phyloP scores from a whole-genome alignment of 2,888 invertebrate genomes.

The Melinopterus prodromus region DNA sequence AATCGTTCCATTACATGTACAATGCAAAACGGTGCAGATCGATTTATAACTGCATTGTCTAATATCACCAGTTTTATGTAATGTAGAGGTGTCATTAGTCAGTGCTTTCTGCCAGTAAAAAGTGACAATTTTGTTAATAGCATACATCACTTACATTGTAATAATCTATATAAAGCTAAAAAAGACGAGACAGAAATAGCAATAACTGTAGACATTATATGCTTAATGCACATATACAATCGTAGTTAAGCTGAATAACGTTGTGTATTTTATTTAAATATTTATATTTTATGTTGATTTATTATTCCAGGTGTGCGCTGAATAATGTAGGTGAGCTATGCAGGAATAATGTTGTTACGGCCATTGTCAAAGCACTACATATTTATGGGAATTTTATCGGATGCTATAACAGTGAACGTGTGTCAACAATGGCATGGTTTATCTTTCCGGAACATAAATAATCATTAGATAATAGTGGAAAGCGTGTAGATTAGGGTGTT shows the following conservation, averaged over 20 bases:
- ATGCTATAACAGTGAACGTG: background rate
- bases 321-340: background rate
- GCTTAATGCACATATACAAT: no score
- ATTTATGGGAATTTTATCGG: background rate
- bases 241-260: background rate
- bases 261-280: background rate
- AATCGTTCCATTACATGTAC: no score
- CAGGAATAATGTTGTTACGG: background rate
- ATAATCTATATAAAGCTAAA: no score
- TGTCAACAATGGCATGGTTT: background rate
- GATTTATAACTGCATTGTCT: no score
- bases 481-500: background rate
- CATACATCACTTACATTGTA: no score
- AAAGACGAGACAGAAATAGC: no score
- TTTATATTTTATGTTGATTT: background rate
- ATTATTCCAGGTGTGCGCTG: background rate
- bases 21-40: no score
- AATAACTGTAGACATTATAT: no score
- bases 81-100: no score
- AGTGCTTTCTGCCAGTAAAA: no score
- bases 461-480: background rate
- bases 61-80: no score
- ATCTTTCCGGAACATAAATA: conserved; percentile 4
- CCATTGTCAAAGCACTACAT: background rate
- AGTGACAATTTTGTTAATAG: no score